These are phyloP conservation scores for Eupithecia dodoneata DNA, from an alignment of 2,888 invertebrate genomes.

Conservation along the genomic window DNA sequence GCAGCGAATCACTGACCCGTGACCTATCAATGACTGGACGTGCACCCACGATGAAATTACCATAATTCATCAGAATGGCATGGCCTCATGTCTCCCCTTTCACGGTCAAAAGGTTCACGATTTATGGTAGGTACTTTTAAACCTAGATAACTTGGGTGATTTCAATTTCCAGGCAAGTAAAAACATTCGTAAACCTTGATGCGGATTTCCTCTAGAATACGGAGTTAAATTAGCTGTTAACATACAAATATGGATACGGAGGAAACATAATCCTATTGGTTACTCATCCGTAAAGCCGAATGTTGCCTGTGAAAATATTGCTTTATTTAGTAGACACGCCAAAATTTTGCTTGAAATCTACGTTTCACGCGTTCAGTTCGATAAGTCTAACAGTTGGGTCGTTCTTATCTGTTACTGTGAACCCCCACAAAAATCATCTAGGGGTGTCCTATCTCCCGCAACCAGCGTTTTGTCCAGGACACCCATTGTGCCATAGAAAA, in stretches of 20 bases:
- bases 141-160: not conserved
- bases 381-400: not conserved
- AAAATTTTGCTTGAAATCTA: not conserved
- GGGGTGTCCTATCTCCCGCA: slow-evolving; percentile 5
- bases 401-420: not conserved
- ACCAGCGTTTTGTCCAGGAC: slow-evolving; percentile 24
- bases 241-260: slow-evolving; percentile 18
- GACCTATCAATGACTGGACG: slow-evolving; percentile 40
- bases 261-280: slow-evolving; percentile 34
- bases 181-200: slow-evolving; percentile 5
- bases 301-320: slow-evolving; percentile 31
- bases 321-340: slow-evolving; percentile 10
- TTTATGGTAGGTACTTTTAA: slow-evolving; percentile 3
- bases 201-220: slow-evolving; percentile 29
- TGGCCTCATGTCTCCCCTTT: slow-evolving; percentile 10
- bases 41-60: slow-evolving; percentile 21
- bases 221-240: slow-evolving; percentile 7
- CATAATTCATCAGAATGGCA: slow-evolving; percentile 22
- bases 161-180: not conserved
- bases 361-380: not conserved
- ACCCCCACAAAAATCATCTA: not conserved
- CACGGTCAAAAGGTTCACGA: slow-evolving; percentile 37
- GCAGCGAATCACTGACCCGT: slow-evolving; percentile 41
- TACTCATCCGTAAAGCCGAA: slow-evolving; percentile 36
- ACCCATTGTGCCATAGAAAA: slow-evolving; percentile 40